Percentiles rank a stretch among this genome's conserved stretches.
Evolutionary conservation across 2,888 invertebrate species (phyloP).

Genomic region (Parasteatoda lunata): DNA sequence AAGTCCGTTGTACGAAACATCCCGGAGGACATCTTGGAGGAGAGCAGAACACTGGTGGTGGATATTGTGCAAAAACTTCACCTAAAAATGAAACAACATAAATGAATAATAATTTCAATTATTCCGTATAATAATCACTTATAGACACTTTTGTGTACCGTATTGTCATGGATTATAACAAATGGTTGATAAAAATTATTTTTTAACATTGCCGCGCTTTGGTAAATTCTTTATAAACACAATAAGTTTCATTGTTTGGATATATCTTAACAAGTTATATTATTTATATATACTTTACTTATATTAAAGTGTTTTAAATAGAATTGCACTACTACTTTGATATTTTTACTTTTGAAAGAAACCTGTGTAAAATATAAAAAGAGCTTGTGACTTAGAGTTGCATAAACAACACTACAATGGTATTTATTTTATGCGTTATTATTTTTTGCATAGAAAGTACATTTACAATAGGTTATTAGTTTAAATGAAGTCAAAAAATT

Average conservation of each 20-base stretch:
- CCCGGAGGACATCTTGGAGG: conserved; percentile 8
- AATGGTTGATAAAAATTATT: not conserved
- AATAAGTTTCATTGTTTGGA: not conserved
- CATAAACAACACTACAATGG: no score
- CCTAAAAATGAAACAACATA: not conserved
- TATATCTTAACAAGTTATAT: no score
- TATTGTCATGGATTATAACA: conserved; percentile 2
- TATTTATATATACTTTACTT: no score
- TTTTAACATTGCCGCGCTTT: not conserved
- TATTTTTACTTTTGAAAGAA: no score
- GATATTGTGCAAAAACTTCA: not conserved
- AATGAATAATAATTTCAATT: not conserved
- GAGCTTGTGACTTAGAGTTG: no score
- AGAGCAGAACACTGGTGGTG: not conserved
- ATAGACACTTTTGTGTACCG: not conserved
- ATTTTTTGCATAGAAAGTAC: no score
- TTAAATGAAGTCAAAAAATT: no score
- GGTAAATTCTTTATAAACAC: not conserved
- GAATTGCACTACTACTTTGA: no score
- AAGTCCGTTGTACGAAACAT: not conserved
- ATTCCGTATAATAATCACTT: not conserved
- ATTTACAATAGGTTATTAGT: no score
- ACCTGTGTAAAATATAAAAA: no score
- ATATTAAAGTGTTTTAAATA: no score
- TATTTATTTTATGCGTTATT: no score